phyloP scores from a whole-genome alignment of 2,888 invertebrate genomes.

The Thymelicus lineola region DNA sequence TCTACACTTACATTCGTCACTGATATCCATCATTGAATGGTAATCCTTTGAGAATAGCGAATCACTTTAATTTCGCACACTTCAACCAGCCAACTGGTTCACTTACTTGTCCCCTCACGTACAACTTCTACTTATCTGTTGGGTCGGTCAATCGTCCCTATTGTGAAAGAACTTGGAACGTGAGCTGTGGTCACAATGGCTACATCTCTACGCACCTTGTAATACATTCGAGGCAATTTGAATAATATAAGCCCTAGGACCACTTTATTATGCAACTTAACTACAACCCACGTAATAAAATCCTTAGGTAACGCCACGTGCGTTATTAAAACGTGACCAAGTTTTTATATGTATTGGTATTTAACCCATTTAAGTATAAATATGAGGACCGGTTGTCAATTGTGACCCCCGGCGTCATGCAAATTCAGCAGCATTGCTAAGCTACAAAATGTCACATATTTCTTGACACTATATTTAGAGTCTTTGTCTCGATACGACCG shows the following conservation, averaged over 20 bases:
- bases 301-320: neutral
- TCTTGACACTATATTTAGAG: slow-evolving; percentile 5
- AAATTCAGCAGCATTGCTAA: slow-evolving; percentile 14
- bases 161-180: slow-evolving; percentile 23
- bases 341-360: slow-evolving; percentile 7
- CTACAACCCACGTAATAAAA: slow-evolving; percentile 7
- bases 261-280: slow-evolving; percentile 5
- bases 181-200: slow-evolving; percentile 8
- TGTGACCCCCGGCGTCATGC: slow-evolving; percentile 5
- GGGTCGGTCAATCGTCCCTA: slow-evolving; percentile 10
- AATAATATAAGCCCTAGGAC: slow-evolving; percentile 11
- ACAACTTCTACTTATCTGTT: slow-evolving; percentile 3
- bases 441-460: slow-evolving; percentile 19
- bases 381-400: slow-evolving; percentile 24
- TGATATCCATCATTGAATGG: too few relatives aligned
- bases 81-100: neutral
- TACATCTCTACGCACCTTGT: slow-evolving; percentile 19
- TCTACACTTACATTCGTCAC: too few relatives aligned
- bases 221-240: slow-evolving; percentile 18
- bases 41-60: too few relatives aligned
- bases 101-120: slow-evolving; percentile 19
- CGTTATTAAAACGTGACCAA: neutral
- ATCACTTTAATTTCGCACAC: too few relatives aligned
- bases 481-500: neutral
- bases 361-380: slow-evolving; percentile 13